Percentiles rank a stretch among this genome's conserved stretches.
Evolutionary conservation across 2,797 vertebrate genomes (phyloP).

Genomic region (Chiroxiphia lanceolata): DNA sequence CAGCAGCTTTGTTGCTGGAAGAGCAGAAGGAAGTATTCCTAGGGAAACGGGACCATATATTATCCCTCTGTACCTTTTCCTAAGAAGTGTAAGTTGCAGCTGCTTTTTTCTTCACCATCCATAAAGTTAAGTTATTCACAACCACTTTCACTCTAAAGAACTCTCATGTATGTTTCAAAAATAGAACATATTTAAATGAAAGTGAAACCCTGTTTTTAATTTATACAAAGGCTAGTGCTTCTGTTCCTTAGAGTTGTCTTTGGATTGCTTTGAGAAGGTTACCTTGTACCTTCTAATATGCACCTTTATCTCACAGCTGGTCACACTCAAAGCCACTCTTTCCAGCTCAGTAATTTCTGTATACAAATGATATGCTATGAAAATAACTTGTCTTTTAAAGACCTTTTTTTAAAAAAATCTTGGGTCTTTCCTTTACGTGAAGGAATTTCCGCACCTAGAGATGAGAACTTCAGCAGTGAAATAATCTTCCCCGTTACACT

Average conservation of each 20-base stretch:
- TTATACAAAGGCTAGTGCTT: not conserved
- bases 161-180: not conserved
- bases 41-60: not conserved
- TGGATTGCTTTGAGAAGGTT: conserved; percentile 12
- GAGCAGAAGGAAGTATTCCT: not conserved
- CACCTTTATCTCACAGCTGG: not conserved
- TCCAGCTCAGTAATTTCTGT: not conserved
- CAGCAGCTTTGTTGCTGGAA: not conserved
- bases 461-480: not conserved
- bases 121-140: conserved; percentile 23
- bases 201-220: not conserved
- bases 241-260: not conserved
- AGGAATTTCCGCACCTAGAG: not conserved
- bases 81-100: not conserved
- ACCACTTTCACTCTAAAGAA: not conserved
- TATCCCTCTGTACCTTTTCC: not conserved
- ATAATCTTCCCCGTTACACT: not conserved
- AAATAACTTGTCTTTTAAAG: not conserved
- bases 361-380: not conserved
- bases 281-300: not conserved
- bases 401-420: not conserved
- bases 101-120: not conserved
- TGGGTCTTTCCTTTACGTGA: not conserved
- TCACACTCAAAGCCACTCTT: not conserved
- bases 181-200: conserved; percentile 5